phyloP scores from a whole-genome alignment of 2,888 invertebrate genomes.

The Spialia ferax region DNA sequence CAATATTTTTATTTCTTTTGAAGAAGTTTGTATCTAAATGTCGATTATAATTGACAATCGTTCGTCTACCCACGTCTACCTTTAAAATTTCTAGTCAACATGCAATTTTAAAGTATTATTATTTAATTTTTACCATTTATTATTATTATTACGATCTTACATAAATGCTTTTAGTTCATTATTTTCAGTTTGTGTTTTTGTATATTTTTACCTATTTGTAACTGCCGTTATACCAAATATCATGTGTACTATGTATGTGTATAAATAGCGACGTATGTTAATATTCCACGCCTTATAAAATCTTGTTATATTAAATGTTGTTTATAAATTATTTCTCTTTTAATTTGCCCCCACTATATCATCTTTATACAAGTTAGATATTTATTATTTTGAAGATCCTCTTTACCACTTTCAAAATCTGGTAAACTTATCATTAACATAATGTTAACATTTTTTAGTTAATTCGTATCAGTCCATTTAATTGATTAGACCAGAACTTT shows the following conservation, averaged over 20 bases:
- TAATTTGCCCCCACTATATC: neutral
- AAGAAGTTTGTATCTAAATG: too few species aligned
- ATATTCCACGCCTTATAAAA: conserved; percentile 22
- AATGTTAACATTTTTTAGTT: too few species aligned
- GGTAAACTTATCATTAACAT: too few species aligned
- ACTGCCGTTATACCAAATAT: conserved; percentile 1
- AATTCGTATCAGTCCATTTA: neutral
- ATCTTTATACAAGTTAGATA: too few species aligned
- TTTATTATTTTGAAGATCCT: too few species aligned
- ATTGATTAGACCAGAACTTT: neutral
- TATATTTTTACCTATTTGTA: conserved; percentile 1
- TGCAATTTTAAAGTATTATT: neutral
- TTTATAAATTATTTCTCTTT: conserved; percentile 6
- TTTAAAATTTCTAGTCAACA: conserved; percentile 1
- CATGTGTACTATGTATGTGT: conserved; percentile 18
- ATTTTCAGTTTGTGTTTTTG: neutral
- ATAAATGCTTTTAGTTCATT: neutral
- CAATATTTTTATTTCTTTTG: neutral
- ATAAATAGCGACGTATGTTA: conserved; percentile 7
- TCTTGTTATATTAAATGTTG: conserved; percentile 31
- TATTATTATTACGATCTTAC: neutral
- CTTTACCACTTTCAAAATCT: too few species aligned
- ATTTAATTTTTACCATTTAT: neutral
- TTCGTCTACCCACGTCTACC: too few species aligned
- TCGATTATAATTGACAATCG: too few species aligned